Base-by-base conservation (phyloP, 2,797 vertebrate species). In the Neosilurus hyrtlii region DNA sequence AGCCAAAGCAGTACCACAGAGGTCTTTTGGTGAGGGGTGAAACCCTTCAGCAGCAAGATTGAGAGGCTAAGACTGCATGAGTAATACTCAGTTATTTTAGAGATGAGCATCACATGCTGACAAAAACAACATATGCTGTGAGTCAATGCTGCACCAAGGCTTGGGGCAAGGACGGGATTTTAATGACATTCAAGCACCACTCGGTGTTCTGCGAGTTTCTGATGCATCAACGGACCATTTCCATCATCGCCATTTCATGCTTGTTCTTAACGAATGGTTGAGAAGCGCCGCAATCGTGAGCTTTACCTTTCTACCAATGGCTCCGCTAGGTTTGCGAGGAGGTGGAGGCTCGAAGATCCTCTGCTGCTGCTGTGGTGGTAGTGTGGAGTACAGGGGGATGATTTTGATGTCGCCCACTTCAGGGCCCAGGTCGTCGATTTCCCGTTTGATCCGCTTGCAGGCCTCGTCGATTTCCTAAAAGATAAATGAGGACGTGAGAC, bases 341-440 rank as follows among this genome's bases (percentile, higher is more conserved):
- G 98, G 98, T 0, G 98, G 97, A 0, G 98, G 95, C 88, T 99
- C 98, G 92, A 99, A 99, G 92, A 99, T 99, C 85, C 98, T 95
- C 87, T 99, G 98, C 86, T 99, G 98, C 73, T 99, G 98, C 85
- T 99, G 97, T 3, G 98, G 98, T 49, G 98, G 98, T 89, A 99
- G 94, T 0, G 98, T 99, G 57, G 98, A 99, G 91, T 99, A 99
- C 72, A 99, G 92, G n/a, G 98, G 98, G 94, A 99, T 99, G 95
- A 99, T 99, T 94, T 99, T 99, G 90, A 99, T 98, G 89, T 99
- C 98, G 80, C 98, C 98, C 85, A 99, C 98, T 90, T 99, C 98
- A 75, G 98, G 98, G 56, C 98, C 98, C 26, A 99, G 94, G 90
- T 99, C 97, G 89, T 99, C 98, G 10, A 99, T 97, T 90, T 99